These are phyloP conservation scores for Cerastis rubricosa DNA, from an alignment of 2,888 invertebrate genomes.

Conservation along the genomic window DNA sequence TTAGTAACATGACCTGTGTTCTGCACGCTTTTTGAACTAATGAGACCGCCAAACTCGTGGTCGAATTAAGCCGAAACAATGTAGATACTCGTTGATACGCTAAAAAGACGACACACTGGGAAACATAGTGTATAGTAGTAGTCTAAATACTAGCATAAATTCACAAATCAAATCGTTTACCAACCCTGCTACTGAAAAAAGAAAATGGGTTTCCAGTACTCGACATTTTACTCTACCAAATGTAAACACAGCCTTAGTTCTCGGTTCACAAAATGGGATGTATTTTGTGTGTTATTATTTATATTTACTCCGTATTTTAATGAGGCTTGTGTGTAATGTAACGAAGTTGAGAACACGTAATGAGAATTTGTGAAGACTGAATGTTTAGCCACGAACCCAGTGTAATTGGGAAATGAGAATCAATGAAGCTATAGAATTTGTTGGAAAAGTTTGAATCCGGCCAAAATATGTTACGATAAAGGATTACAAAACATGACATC, in stretches of 20 bases:
- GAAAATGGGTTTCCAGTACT: not conserved
- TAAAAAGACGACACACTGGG: not conserved
- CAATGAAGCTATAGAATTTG: conserved; percentile 14
- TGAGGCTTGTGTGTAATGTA: conserved; percentile 25
- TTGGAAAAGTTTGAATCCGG: not conserved
- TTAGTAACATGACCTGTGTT: not conserved
- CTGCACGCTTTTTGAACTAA: not conserved
- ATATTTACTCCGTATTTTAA: conserved; percentile 42
- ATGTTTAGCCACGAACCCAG: not conserved
- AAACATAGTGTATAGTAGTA: not conserved
- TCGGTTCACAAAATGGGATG: conserved; percentile 28
- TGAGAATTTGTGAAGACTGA: conserved; percentile 25
- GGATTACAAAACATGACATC: not conserved
- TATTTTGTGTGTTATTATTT: conserved; percentile 48
- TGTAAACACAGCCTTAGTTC: conserved; percentile 7
- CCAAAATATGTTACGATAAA: not conserved
- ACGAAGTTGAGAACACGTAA: conserved; percentile 21
- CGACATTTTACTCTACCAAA: not conserved
- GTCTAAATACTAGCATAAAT: not conserved
- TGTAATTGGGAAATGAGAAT: conserved; percentile 17
- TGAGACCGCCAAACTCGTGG: not conserved
- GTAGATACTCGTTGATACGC: not conserved
- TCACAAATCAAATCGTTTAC: not conserved
- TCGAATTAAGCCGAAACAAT: not conserved
- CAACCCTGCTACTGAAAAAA: not conserved